Evolutionary conservation across 2,113 vertebrate genomes (phyloP), one percentile per base, ranked within the genome.

Genomic region (Grallaria varia): DNA sequence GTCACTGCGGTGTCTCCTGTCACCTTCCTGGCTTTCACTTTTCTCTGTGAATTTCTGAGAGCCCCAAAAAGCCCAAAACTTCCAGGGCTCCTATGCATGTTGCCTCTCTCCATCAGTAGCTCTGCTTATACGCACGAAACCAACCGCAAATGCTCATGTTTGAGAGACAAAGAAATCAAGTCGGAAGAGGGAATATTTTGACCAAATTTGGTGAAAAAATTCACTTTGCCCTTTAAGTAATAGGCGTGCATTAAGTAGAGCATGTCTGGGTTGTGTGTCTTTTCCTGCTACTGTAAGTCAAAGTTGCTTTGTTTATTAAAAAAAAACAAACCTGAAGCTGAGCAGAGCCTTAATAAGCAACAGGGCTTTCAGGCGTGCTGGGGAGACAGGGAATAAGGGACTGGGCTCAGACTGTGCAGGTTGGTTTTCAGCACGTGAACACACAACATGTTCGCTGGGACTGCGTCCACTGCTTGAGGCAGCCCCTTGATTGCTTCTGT

Each of bases 141-240:
- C 31, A 22, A 10, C 50, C 64, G 5, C 59, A 44, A 39, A 75
- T 21, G 33, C 8, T 91, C 8, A 0, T 72, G 33, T 66, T 86
- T 62, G 63, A 25, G 72, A 93, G 62, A 47, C 42, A 50, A 77
- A 79, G 39, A 85, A 52, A 90, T 74, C 64, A 11, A 17, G 24
- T 84, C 2, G 4, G 49, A 68, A 83, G 59, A 74, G 44, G 37
- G 63, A 92, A 42, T 40, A 49, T 89, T 92, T 90, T 97, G 82
- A 95, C 95, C 94, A 97, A 97, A 97, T 95, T 96, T 90, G 89
- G 87, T 78, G 62, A 66, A 83, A 81, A 92, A 80, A 88, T 53
- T 90, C 33, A 35, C 50, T 89, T 89, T 83, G 55, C 45, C 84
- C 45, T 83, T 84, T 90, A 93, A 84, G 78, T 79, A 93, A 75